Evolutionary conservation across 2,113 vertebrate genomes (phyloP), one percentile per base, ranked within the genome.

Genomic region (Raja brachyura): DNA sequence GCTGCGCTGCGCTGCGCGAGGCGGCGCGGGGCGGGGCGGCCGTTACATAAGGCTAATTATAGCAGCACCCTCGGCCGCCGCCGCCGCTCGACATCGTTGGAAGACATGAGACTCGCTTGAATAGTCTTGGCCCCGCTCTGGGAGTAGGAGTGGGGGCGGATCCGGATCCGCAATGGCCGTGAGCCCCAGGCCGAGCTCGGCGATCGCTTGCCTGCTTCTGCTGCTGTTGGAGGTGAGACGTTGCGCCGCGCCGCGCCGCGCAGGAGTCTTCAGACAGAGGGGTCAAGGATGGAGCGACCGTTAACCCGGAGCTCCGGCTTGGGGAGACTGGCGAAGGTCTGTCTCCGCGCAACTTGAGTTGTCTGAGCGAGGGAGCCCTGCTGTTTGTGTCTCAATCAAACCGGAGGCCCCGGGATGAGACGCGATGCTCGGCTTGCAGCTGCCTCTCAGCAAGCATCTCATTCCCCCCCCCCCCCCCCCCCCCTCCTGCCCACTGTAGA

Each of bases 191-290:
- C 59, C 59, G 56, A 88, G 83, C 59, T 66, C 83, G 83, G 59
- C n/a, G 83, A n/a, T 88, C 59, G 31, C 59, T 59, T 88, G 83
- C 61, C n/a, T 88, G 83, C 63, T 88, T 6, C 28, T 88, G 14
- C n/a, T 88, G 59, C 59, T 63, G 59, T 88, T 88, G 25, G 83
- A 88, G 83, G 83, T 88, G 59, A 88, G 83, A 11, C 10, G 13
- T 2, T 59, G 56, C 25, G 56, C 10, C 3, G 39, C 56, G 56
- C 10, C 39, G 39, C 39, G 39, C 66, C 25, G 39, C 39, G 39
- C 66, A 10, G 54, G 48, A 9, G 11, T 59, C 13, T 2, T 14
- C 0, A 39, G 4, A 39, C 18, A 73, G 70, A 16, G 39, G 33
- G 78, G 39, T 18, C 14, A 16, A 48, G 78, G 78, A 48, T 33